Evolutionary conservation across 2,113 vertebrate species (phyloP).

Genomic region (Protobothrops flavoviridis): DNA sequence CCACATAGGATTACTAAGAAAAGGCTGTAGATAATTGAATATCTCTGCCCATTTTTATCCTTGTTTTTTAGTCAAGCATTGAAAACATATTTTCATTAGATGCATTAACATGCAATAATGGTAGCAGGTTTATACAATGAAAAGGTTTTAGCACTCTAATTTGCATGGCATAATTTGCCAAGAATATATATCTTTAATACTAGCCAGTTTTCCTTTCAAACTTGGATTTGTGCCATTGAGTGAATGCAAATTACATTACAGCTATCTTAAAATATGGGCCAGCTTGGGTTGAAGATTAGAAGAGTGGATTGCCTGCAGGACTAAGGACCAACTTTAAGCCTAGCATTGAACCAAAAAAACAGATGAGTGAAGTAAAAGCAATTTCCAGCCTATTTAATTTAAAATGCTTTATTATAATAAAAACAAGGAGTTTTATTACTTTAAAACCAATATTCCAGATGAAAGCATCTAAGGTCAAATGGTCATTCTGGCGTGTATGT

Average conservation of each 20-base stretch:
- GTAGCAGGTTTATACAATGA: constrained; percentile 3
- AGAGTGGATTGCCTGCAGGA: neutral
- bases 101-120: constrained; percentile 22
- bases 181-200: constrained; percentile 31
- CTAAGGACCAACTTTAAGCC: neutral
- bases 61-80: constrained; percentile 13
- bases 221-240: constrained; percentile 12
- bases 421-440: neutral
- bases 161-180: constrained; percentile 30
- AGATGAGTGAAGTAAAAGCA: neutral
- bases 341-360: neutral
- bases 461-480: neutral
- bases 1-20: constrained; percentile 9
- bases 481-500: neutral
- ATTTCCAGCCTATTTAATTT: neutral
- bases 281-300: neutral
- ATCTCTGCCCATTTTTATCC: neutral
- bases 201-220: neutral
- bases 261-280: neutral
- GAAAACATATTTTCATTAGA: constrained; percentile 27
- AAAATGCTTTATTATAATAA: neutral
- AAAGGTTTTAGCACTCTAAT: constrained; percentile 8
- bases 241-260: constrained; percentile 7
- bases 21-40: constrained; percentile 8
- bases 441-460: neutral